phyloP scores from a whole-genome alignment of 2,113 vertebrate species.

The Neotoma lepida region DNA sequence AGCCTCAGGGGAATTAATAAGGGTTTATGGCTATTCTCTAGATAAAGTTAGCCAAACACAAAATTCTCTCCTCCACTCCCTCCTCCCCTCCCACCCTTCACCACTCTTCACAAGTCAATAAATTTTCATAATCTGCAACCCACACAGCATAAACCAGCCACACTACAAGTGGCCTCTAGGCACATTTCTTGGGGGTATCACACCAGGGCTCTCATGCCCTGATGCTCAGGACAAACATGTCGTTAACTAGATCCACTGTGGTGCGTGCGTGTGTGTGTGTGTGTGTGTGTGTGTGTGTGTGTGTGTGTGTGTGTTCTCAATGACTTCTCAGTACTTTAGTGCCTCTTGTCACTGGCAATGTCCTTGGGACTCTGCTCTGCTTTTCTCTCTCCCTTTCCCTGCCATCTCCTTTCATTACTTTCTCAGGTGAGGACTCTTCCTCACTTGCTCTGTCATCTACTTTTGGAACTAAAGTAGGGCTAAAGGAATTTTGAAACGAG shows the following conservation, averaged over 20 bases:
- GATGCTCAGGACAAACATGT: background rate
- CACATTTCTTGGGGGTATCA: background rate
- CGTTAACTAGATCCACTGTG: background rate
- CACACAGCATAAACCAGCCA: background rate
- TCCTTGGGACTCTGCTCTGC: background rate
- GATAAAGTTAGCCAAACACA: conserved; percentile 27
- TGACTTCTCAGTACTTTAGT: background rate
- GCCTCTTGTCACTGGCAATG: background rate
- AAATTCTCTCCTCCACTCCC: background rate
- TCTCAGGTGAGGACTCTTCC: background rate
- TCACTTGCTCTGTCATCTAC: background rate
- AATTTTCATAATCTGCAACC: conserved; percentile 45
- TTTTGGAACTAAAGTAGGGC: background rate
- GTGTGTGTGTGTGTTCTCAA: background rate
- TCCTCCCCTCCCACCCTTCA: background rate
- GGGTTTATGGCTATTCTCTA: background rate
- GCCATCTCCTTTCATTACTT: background rate
- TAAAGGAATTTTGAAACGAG: background rate
- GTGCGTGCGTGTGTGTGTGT: background rate
- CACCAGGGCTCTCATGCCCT: background rate
- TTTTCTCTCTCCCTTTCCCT: background rate
- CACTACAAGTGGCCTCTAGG: background rate
- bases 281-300: background rate
- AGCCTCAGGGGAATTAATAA: background rate
- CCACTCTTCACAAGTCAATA: conserved; percentile 28